Percentiles rank a stretch among this genome's conserved stretches.
Conservation (phyloP, 2,888 invertebrate genomes). For the Augiades crinisus region DNA sequence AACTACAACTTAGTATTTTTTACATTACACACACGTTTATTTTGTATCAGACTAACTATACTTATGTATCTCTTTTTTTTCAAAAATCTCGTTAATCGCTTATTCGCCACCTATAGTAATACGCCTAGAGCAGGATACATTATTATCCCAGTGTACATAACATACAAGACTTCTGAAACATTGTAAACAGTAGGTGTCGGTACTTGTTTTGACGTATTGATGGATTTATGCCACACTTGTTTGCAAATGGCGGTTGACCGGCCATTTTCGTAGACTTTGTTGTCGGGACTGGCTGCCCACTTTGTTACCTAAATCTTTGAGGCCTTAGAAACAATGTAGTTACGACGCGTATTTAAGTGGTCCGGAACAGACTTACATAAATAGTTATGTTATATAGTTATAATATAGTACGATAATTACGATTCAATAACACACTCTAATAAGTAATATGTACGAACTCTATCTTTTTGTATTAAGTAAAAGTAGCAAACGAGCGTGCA, state of each 20-base stretch:
- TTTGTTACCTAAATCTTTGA: neutral
- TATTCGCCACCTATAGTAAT: neutral
- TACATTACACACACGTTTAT: too few species aligned
- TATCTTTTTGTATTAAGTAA: too few species aligned
- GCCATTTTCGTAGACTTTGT: neutral
- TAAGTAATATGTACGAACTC: too few species aligned
- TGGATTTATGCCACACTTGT: slow-evolving; percentile 3
- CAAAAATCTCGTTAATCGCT: neutral
- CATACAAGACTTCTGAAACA: neutral
- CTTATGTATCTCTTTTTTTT: too few species aligned
- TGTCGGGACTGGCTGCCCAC: neutral
- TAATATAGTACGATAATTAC: too few species aligned
- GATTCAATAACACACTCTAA: too few species aligned
- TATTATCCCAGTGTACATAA: neutral
- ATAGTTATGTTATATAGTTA: too few species aligned
- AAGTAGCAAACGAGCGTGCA: too few species aligned
- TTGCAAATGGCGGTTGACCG: neutral
- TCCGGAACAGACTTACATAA: too few species aligned
- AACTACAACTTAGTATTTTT: too few species aligned
- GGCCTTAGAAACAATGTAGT: neutral
- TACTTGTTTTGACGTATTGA: slow-evolving; percentile 14
- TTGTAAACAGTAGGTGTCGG: slow-evolving; percentile 9
- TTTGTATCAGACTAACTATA: too few species aligned
- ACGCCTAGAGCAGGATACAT: neutral
- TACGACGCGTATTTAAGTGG: too few species aligned